Percentiles rank a stretch among this genome's conserved stretches.
phyloP scores from a whole-genome alignment of 2,113 vertebrate species.

The Elachura formosa region DNA sequence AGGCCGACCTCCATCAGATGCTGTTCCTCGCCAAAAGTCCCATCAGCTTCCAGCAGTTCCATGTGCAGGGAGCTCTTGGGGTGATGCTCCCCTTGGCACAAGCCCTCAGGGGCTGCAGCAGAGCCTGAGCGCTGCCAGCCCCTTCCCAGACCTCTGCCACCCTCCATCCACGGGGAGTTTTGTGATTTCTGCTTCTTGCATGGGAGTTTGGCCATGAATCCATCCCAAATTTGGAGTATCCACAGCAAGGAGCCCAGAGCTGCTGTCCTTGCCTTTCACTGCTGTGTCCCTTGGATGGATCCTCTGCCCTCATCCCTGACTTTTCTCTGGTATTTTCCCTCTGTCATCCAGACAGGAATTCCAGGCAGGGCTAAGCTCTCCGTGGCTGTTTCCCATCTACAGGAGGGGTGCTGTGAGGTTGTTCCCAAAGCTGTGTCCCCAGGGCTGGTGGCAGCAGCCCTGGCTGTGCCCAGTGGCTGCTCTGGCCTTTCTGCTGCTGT shows the following conservation, averaged over 20 bases:
- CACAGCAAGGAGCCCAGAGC: background rate
- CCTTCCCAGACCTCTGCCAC: background rate
- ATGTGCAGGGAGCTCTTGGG: background rate
- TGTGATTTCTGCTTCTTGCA: background rate
- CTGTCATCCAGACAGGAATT: rapidly evolving
- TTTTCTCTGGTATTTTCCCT: rapidly evolving
- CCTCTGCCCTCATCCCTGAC: background rate
- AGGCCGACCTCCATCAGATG: background rate
- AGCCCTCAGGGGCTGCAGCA: background rate
- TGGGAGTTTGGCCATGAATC: rapidly evolving
- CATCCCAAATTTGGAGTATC: background rate
- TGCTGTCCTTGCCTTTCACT: background rate
- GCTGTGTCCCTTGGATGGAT: background rate
- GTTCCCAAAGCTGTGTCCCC: background rate
- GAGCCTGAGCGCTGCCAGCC: background rate
- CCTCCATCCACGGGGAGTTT: rapidly evolving
- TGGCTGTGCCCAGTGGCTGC: rapidly evolving
- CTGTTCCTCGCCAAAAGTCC: background rate
- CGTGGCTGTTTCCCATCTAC: rapidly evolving
- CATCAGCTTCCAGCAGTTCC: background rate
- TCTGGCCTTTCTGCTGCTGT: background rate
- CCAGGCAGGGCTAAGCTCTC: background rate
- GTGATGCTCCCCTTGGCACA: background rate
- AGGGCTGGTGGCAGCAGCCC: background rate
- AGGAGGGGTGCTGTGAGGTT: rapidly evolving